Percentiles rank a stretch among this genome's conserved stretches.
Evolutionary conservation across 2,797 vertebrate genomes (phyloP).

Genomic region (Echeneis naucrates): DNA sequence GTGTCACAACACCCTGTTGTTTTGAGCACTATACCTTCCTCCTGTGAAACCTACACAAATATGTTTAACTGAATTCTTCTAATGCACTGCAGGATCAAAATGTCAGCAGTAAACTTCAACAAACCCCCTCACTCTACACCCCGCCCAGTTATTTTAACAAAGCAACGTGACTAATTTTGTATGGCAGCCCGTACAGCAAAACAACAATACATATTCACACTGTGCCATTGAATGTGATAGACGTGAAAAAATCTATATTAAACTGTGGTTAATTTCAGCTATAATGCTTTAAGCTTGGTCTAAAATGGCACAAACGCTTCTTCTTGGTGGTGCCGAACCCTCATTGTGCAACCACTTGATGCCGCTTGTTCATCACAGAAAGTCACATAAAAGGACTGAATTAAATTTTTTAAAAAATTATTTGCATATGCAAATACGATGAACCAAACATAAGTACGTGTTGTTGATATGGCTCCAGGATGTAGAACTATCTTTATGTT

Average conservation of each 20-base stretch:
- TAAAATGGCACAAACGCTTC: slow-evolving; percentile 74
- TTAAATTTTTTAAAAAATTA: slow-evolving; percentile 62
- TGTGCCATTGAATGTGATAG: slow-evolving; percentile 69
- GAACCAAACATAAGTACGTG: slow-evolving; percentile 79
- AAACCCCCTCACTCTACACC: slow-evolving; percentile 71
- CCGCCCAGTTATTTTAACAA: slow-evolving; percentile 73
- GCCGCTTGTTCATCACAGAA: slow-evolving; percentile 80
- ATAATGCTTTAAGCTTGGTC: slow-evolving; percentile 72
- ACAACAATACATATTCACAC: slow-evolving; percentile 76
- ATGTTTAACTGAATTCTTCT: slow-evolving; percentile 83
- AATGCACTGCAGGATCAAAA: slow-evolving; percentile 82
- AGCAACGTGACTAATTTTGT: slow-evolving; percentile 74
- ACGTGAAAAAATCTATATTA: slow-evolving; percentile 77
- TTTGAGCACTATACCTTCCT: slow-evolving; percentile 81
- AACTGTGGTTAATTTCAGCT: slow-evolving; percentile 79
- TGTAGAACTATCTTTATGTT: slow-evolving; percentile 83
- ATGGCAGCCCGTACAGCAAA: slow-evolving; percentile 70
- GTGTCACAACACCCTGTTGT: slow-evolving; percentile 84
- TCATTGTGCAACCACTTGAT: slow-evolving; percentile 82
- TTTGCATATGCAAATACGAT: slow-evolving; percentile 84
- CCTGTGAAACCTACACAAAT: slow-evolving; percentile 84
- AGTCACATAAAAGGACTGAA: slow-evolving; percentile 82
- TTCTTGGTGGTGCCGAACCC: slow-evolving; percentile 75
- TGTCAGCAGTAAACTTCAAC: slow-evolving; percentile 80
- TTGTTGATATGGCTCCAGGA: slow-evolving; percentile 82